Evolutionary conservation across 1,140 invertebrate species (phyloP).

Genomic region (Ericerus pela): DNA sequence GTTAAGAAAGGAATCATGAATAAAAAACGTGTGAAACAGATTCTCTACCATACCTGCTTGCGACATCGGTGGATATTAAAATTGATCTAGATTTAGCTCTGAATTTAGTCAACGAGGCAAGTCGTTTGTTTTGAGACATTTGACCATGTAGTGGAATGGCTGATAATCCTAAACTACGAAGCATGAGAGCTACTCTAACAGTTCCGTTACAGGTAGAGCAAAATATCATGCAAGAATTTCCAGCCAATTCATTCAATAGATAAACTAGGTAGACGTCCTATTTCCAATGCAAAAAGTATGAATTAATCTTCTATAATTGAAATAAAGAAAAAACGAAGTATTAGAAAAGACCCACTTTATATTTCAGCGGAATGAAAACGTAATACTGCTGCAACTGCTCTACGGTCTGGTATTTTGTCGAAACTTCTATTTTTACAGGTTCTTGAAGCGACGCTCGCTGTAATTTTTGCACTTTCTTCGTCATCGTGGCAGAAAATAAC

Average conservation of each 20-base stretch:
- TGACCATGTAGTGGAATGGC: constrained; percentile 95
- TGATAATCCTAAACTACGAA: constrained; percentile 73
- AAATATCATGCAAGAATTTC: constrained; percentile 96
- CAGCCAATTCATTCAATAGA: constrained; percentile 87
- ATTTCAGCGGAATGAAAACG: constrained; percentile 89
- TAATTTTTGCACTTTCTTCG: constrained; percentile 92
- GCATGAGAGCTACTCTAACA: constrained; percentile 68
- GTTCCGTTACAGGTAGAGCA: constrained; percentile 88
- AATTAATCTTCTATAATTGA: not conserved
- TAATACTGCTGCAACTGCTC: constrained; percentile 92
- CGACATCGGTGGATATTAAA: constrained; percentile 94
- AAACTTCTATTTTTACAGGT: constrained; percentile 90
- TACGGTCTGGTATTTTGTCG: constrained; percentile 94
- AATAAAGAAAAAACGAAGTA: not conserved
- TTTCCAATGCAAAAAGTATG: constrained; percentile 21
- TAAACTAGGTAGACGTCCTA: constrained; percentile 93
- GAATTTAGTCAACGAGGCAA: constrained; percentile 85
- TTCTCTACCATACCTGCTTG: constrained; percentile 70
- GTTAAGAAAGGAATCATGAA: constrained; percentile 2
- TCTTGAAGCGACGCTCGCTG: constrained; percentile 84
- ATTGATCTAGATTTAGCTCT: constrained; percentile 73
- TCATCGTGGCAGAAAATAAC: constrained; percentile 96
- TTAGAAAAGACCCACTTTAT: constrained; percentile 52
- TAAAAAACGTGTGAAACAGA: not conserved
- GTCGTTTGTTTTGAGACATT: constrained; percentile 86